Conservation (phyloP, 37 sponge, comb jelly and placozoan genomes). For the Geodia barretti region DNA sequence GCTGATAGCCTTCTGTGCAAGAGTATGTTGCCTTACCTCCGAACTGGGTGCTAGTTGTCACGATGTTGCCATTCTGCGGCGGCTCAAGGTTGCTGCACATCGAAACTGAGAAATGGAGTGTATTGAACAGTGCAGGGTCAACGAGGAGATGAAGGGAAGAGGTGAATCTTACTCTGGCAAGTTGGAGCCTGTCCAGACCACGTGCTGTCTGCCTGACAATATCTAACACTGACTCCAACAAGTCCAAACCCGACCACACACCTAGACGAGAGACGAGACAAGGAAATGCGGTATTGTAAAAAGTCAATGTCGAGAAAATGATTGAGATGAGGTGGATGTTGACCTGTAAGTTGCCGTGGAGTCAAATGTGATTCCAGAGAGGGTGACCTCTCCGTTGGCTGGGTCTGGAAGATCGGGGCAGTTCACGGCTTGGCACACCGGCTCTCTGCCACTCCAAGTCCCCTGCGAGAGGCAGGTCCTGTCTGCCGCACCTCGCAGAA, state of each 20-base stretch:
- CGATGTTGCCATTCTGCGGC: constrained; percentile 24
- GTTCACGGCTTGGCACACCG: constrained; percentile 19
- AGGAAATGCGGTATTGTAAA: too few species aligned
- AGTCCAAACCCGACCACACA: constrained; percentile 29
- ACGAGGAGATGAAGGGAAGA: not conserved
- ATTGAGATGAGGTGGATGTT: too few species aligned
- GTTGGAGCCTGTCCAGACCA: constrained; percentile 35
- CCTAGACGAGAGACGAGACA: too few species aligned
- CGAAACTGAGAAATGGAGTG: not conserved
- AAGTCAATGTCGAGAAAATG: too few species aligned
- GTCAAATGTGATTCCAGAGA: constrained; percentile 7
- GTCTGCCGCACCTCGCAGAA: not conserved
- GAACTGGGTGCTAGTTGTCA: constrained; percentile 5
- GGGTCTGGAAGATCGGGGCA: constrained; percentile 6
- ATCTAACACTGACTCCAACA: constrained; percentile 10
- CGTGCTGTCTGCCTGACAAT: constrained; percentile 21
- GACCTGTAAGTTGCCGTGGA: constrained; percentile 26
- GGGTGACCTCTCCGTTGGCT: constrained; percentile 1
- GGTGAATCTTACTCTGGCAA: constrained; percentile 21
- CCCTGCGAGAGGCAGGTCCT: constrained; percentile 43
- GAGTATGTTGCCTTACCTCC: constrained; percentile 36
- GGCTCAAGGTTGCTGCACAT: constrained; percentile 6
- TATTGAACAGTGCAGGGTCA: not conserved
- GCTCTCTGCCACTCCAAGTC: constrained; percentile 49
- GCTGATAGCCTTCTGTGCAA: constrained; percentile 38